Conservation (phyloP, 2,888 invertebrate species). For the Stenodema calcarata region DNA sequence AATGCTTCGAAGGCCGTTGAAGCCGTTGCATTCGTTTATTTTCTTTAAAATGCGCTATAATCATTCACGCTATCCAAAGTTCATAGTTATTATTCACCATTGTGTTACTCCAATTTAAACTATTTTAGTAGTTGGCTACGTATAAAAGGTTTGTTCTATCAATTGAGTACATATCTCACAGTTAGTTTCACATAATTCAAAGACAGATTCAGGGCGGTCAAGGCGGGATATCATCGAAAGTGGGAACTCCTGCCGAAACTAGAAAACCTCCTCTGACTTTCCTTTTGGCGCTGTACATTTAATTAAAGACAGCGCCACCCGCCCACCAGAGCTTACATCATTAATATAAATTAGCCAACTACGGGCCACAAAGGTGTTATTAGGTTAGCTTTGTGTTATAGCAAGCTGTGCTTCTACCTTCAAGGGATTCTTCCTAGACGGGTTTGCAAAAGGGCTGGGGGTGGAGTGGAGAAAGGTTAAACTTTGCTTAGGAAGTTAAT, state of each 20-base stretch:
- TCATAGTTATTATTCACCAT: too few relatives aligned
- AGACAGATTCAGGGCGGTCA: neutral
- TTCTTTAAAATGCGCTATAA: too few relatives aligned
- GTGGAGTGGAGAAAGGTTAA: neutral
- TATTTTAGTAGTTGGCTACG: too few relatives aligned
- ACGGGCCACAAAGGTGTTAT: constrained; percentile 24
- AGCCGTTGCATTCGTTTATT: too few relatives aligned
- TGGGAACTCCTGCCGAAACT: neutral
- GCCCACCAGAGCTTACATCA: neutral
- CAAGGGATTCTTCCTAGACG: neutral
- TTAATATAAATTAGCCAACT: constrained; percentile 32
- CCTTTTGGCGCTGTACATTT: neutral
- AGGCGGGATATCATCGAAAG: neutral
- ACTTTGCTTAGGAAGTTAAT: constrained; percentile 7
- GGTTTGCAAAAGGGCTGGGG: neutral
- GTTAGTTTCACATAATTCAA: too few relatives aligned
- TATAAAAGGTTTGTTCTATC: too few relatives aligned
- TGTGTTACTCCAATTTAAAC: too few relatives aligned
- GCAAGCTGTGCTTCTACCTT: neutral
- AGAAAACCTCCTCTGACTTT: neutral
- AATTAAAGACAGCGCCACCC: constrained; percentile 11
- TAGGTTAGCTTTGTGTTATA: constrained; percentile 16
- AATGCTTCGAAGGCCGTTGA: too few relatives aligned
- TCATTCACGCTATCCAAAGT: too few relatives aligned
- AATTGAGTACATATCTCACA: too few relatives aligned